Percentiles rank a stretch among this genome's conserved stretches.
phyloP scores from a whole-genome alignment of 2,113 vertebrate genomes.

The Laticauda colubrina region DNA sequence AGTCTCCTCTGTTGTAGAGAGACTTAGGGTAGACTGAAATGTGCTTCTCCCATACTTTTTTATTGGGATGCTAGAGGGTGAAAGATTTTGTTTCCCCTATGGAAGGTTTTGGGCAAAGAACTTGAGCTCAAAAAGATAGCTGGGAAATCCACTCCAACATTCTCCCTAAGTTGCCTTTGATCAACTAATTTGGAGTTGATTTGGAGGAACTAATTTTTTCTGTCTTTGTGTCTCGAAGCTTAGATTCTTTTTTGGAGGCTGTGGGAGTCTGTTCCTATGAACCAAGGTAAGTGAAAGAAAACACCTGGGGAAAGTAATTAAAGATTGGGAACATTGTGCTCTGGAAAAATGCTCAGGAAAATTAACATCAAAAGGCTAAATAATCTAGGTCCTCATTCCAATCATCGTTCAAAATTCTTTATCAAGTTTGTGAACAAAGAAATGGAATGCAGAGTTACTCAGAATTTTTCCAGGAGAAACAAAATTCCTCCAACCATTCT shows the following conservation, averaged over 20 bases:
- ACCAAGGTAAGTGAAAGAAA: not conserved
- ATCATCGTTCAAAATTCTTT: not conserved
- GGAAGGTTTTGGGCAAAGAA: not conserved
- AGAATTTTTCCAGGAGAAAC: not conserved
- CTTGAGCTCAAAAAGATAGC: not conserved
- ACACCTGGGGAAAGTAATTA: rapidly evolving
- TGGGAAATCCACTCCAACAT: not conserved
- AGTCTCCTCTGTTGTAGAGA: not conserved
- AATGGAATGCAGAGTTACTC: not conserved
- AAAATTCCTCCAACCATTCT: not conserved
- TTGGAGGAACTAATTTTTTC: not conserved
- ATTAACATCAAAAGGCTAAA: rapidly evolving
- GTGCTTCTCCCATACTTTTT: not conserved
- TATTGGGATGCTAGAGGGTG: rapidly evolving
- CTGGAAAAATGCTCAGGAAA: rapidly evolving
- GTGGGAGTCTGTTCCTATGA: not conserved
- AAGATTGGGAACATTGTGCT: rapidly evolving
- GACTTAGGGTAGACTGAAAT: constrained; percentile 18
- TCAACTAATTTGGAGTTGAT: no score
- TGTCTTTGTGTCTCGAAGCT: not conserved
- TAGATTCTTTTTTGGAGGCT: rapidly evolving
- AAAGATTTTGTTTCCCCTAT: not conserved
- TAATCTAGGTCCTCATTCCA: not conserved
- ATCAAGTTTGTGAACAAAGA: not conserved
- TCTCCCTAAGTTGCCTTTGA: not conserved